phyloP scores from a whole-genome alignment of 1,140 invertebrate species.

The Sipha flava region DNA sequence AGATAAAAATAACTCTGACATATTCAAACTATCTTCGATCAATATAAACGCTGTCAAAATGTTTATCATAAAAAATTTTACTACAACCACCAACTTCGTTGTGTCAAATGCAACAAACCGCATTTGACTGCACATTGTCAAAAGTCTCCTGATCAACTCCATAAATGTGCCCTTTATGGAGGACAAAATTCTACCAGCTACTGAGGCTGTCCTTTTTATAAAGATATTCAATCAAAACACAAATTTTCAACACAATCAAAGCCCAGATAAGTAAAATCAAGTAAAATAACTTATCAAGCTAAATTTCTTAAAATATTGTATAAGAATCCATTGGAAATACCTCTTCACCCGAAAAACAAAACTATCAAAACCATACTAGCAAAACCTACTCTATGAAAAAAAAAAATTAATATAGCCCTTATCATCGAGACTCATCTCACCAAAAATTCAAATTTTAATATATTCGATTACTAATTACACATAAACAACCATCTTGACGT shows the following conservation, averaged over 20 bases:
- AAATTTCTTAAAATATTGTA: background rate
- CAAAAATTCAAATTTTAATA: no score
- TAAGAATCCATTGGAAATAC: background rate
- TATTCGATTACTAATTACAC: background rate
- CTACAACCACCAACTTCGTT: constrained; percentile 38
- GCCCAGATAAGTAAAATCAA: no score
- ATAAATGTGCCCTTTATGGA: background rate
- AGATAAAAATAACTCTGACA: background rate
- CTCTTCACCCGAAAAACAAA: background rate
- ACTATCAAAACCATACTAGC: background rate
- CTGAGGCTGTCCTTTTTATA: background rate
- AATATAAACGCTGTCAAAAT: constrained; percentile 42
- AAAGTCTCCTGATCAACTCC: background rate
- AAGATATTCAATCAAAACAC: background rate
- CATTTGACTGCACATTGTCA: background rate
- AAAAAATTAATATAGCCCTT: no score
- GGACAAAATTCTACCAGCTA: background rate
- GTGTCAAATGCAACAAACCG: constrained; percentile 39
- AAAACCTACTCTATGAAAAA: background rate
- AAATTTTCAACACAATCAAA: background rate
- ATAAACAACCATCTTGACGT: no score
- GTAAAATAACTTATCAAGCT: no score
- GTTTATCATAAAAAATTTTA: constrained; percentile 43
- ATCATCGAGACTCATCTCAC: no score
- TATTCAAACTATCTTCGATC: constrained; percentile 26